Evolutionary conservation across 1,140 invertebrate species (phyloP), one percentile per base, ranked within the genome.

Genomic region (Marisa cornuarietis): DNA sequence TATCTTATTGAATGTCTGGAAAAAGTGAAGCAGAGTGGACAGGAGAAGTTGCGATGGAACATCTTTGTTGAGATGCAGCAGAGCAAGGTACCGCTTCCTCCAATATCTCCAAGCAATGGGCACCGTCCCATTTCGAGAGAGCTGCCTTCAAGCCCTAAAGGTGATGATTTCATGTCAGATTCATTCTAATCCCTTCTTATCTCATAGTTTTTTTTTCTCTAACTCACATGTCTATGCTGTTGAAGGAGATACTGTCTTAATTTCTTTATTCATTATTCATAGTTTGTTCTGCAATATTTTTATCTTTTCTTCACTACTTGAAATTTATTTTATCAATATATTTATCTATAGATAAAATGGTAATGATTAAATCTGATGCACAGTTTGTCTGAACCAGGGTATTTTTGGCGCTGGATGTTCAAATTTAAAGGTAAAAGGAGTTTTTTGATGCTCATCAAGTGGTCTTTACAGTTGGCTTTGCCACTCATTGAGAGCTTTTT

Each of bases 1-100:
- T 91, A 90, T 71, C 85, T 91, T 13, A 88, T 89, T 63, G 87
- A 89, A 4, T 90, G 90, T 74, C 83, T 91, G 66, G 76, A 87
- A 71, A 90, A 87, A 79, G 85, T 90, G 8, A 87, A 88, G 82
- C 80, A 84, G 8, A 86, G 89, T 79, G 88, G 88, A 20, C 82
- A 85, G 51, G 84, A 86, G 24, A 83, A 84, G 54, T 77, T 91
- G 14, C 84, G 84, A 72, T 91, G 90, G 89, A 89, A 89, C 78
- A 84, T 86, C 63, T 90, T 90, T 83, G 85, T 90, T 16, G 87
- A 90, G 51, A 83, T 86, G 26, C 82, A 84, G 24, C 81, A 85
- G 71, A 80, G 82, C n/a, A 90, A 89, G 74, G 88, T 84, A 73
- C 88, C 89, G 24, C 82, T 90, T 26, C 89, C 89, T 58, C 89